Evolutionary conservation across 2,113 vertebrate species (phyloP).

Genomic region (Rostratula benghalensis): DNA sequence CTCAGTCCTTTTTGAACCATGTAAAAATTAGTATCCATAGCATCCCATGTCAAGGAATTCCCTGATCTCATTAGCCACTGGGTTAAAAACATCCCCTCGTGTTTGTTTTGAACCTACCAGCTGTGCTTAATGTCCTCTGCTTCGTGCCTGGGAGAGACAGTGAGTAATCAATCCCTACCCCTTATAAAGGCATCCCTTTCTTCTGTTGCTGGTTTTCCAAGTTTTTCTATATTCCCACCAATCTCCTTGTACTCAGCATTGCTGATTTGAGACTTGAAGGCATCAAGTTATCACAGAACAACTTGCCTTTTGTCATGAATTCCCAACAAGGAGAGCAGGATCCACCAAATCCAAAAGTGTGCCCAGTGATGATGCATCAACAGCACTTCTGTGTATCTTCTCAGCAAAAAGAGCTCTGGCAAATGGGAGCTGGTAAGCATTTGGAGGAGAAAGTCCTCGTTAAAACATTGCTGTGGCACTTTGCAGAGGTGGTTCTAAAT

Average conservation of each 20-base stretch:
- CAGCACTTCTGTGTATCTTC: background rate
- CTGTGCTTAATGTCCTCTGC: background rate
- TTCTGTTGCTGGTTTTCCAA: background rate
- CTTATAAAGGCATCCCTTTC: background rate
- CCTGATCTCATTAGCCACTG: background rate
- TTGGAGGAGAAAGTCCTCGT: background rate
- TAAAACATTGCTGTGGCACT: background rate
- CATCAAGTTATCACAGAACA: background rate
- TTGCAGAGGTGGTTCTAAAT: slow-evolving; percentile 45
- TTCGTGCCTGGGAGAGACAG: background rate
- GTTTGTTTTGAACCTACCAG: background rate
- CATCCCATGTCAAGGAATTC: background rate
- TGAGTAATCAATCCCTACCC: background rate
- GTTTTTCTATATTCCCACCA: background rate
- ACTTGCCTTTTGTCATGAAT: background rate
- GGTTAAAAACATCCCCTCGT: background rate
- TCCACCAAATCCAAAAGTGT: background rate
- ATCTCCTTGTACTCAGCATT: background rate
- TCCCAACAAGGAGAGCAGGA: background rate
- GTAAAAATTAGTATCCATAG: background rate
- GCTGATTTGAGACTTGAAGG: background rate
- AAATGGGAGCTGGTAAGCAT: background rate
- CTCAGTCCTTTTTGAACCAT: background rate
- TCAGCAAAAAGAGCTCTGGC: background rate
- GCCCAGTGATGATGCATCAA: background rate